A percentile compares a stretch with the other conserved stretches of the same genome.
These are phyloP conservation scores for Artibeus lituratus DNA, from an alignment of 2,797 vertebrate genomes.

Conservation along the genomic window DNA sequence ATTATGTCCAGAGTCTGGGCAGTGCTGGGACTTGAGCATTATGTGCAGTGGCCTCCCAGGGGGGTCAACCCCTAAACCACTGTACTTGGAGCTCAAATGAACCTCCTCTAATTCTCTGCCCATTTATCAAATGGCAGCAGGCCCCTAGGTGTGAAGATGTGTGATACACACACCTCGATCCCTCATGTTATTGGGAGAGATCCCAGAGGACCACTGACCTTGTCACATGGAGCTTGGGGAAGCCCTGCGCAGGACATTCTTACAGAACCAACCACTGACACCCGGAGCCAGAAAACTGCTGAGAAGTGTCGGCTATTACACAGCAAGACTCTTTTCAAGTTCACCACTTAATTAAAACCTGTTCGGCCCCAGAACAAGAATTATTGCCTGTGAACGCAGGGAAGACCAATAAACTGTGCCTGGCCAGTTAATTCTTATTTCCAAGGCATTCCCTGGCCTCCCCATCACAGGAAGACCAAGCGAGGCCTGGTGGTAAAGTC, in stretches of 20 bases:
- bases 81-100: neutral
- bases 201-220: neutral
- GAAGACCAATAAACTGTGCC: neutral
- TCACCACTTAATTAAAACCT: slow-evolving; percentile 59
- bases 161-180: neutral
- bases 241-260: neutral
- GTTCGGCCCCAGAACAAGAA: slow-evolving; percentile 45
- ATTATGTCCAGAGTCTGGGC: neutral
- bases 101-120: neutral
- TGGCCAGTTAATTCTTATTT: slow-evolving; percentile 4
- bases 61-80: neutral
- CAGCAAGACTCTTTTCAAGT: neutral
- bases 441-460: neutral
- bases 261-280: slow-evolving; percentile 6
- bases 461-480: neutral
- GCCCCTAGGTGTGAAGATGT: neutral
- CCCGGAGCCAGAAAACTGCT: slow-evolving; percentile 43
- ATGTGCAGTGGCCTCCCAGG: neutral
- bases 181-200: neutral
- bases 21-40: neutral
- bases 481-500: neutral
- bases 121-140: neutral
- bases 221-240: neutral
- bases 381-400: slow-evolving; percentile 13
- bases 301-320: slow-evolving; percentile 36